These are phyloP conservation scores for Ramphastos sulfuratus DNA, from an alignment of 2,113 vertebrate genomes.

Conservation along the genomic window DNA sequence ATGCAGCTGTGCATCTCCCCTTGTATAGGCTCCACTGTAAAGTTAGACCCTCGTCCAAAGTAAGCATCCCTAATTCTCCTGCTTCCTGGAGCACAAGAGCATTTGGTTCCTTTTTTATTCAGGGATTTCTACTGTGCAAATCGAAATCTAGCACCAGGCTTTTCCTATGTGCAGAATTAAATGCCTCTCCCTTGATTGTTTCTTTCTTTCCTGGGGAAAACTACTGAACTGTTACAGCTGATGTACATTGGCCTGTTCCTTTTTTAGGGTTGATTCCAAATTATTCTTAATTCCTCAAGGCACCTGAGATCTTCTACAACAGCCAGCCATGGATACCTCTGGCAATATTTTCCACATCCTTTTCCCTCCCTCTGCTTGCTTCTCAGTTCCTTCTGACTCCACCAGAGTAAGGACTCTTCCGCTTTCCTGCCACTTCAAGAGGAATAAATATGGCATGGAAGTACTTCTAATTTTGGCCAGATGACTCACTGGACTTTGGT, in stretches of 20 bases:
- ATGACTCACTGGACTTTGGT: neutral
- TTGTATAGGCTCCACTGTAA: neutral
- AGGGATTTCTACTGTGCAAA: conserved; percentile 55
- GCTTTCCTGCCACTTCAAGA: neutral
- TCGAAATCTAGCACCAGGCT: neutral
- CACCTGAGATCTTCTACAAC: neutral
- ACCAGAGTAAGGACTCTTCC: neutral
- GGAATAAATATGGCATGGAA: neutral
- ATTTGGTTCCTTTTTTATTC: conserved; percentile 47
- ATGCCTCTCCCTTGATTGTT: conserved; percentile 28
- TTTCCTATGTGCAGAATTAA: conserved; percentile 46
- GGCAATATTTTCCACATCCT: conserved; percentile 11
- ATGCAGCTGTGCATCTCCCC: conserved; percentile 61
- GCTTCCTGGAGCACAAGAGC: conserved; percentile 54
- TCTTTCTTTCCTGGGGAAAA: conserved; percentile 4
- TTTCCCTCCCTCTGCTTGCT: neutral
- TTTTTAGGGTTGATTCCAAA: conserved; percentile 13
- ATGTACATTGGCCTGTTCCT: conserved; percentile 14
- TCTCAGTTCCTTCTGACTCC: neutral
- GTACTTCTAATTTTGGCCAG: neutral
- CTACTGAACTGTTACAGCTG: conserved; percentile 28
- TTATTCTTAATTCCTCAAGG: conserved; percentile 36
- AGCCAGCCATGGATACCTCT: neutral
- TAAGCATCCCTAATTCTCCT: conserved; percentile 65
- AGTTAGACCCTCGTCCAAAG: conserved; percentile 43